Evolutionary conservation across 2,113 vertebrate genomes (phyloP).

Genomic region (Picathartes gymnocephalus): DNA sequence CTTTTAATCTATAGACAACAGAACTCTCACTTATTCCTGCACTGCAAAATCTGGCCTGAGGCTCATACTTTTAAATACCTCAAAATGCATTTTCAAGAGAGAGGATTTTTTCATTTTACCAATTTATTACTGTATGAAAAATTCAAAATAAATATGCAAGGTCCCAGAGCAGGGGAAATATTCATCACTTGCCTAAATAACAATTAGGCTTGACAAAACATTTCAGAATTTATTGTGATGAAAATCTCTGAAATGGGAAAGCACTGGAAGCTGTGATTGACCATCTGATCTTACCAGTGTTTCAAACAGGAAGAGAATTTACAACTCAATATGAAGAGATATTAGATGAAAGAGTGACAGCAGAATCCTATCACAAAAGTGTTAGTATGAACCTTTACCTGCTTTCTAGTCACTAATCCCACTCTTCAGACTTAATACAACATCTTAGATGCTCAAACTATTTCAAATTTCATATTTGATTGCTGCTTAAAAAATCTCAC

Average conservation of each 20-base stretch:
- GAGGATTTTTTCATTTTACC: constrained; percentile 33
- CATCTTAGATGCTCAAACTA: not conserved
- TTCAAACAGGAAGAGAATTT: not conserved
- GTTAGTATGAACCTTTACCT: not conserved
- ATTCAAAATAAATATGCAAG: constrained; percentile 30
- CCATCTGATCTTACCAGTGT: not conserved
- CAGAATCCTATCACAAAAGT: not conserved
- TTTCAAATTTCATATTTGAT: not conserved
- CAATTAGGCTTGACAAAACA: constrained; percentile 7
- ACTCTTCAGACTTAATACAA: not conserved
- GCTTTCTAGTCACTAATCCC: not conserved
- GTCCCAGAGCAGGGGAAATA: not conserved
- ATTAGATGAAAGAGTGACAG: not conserved
- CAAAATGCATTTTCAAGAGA: constrained; percentile 25
- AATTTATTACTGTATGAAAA: constrained; percentile 38
- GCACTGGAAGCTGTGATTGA: not conserved
- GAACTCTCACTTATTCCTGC: not conserved
- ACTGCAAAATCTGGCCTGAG: constrained; percentile 18
- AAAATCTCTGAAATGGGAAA: not conserved
- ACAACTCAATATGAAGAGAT: not conserved
- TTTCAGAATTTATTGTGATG: not conserved
- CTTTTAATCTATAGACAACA: constrained; percentile 29
- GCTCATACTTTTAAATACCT: constrained; percentile 30
- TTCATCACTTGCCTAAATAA: not conserved
- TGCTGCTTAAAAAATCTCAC: not conserved